Evolutionary conservation across 2,797 vertebrate species (phyloP), one percentile per base, ranked within the genome.

Genomic region (Anguilla obscura): DNA sequence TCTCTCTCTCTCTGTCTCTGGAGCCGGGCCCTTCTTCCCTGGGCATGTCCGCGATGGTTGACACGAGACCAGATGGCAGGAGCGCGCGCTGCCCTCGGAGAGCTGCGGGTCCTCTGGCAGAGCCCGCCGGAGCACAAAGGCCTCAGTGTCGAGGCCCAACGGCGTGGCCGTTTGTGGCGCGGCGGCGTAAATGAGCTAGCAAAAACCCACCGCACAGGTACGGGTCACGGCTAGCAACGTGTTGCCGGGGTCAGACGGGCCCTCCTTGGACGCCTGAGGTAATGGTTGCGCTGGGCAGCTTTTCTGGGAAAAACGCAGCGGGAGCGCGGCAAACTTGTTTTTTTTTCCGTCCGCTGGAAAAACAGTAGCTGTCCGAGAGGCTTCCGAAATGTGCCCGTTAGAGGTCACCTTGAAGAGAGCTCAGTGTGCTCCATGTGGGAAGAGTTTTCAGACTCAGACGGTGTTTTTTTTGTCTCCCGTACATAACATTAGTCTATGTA

Each of bases 141-240:
- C 92, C 83, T 92, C 91, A 93, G 95, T 95, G 95, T 95, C 95
- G 91, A 56, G 92, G 91, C 92, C 90, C 92, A 90, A 74, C 87
- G 89, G 92, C 92, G 92, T 50, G 90, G 94, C 89, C 90, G 94
- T 91, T 6, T 94, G 92, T 94, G 93, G 93, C 92, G 87, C 24
- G 48, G 48, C 83, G 90, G 93, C 91, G 94, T 93, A 88, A 94
- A 93, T 91, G 91, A 93, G 94, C 93, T 94, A 90, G 94, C 90
- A 94, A 95, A 40, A 95, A 92, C 90, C 93, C 92, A 94, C 94
- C 71, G 90, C 93, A 93, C 89, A 91, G 94, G 94, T 95, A 94
- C 60, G 93, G 96, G 94, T 96, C 95, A 94, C 48, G 76, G 93
- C 89, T 93, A 92, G 69, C 90, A 93, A 91, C 93, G 91, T 58